Percentiles rank a stretch among this genome's conserved stretches.
These are phyloP conservation scores for Xylocampa areola DNA, from an alignment of 2,888 invertebrate species.

Conservation along the genomic window DNA sequence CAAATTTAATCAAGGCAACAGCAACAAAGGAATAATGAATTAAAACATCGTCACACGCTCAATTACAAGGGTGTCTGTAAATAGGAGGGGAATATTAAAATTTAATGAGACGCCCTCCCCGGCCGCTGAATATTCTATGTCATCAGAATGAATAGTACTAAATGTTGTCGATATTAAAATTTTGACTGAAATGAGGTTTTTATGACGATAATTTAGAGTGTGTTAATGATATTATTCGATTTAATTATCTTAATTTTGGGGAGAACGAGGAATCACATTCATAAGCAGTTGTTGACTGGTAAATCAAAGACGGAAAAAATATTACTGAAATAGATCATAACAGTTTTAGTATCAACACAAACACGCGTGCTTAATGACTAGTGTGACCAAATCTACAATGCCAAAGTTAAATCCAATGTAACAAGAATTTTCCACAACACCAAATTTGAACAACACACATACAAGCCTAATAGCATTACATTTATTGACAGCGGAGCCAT, in stretches of 20 bases:
- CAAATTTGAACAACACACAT: conserved; percentile 35
- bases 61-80: conserved; percentile 56
- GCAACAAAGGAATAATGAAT: conserved; percentile 55
- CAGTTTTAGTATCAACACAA: no score
- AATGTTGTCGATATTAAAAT: conserved; percentile 33
- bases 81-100: conserved; percentile 61
- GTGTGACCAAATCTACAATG: not conserved
- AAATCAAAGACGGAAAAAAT: not conserved
- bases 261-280: not conserved
- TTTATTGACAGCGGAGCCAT: conserved; percentile 46
- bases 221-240: no score
- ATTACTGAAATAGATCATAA: no score
- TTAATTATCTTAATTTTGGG: no score
- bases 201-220: not conserved
- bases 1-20: conserved; percentile 53
- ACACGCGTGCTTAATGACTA: not conserved
- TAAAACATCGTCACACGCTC: conserved; percentile 56
- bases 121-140: conserved; percentile 54
- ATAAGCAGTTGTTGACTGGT: not conserved
- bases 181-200: conserved; percentile 8
- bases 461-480: conserved; percentile 41
- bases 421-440: conserved; percentile 15
- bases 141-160: conserved; percentile 42
- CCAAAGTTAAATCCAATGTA: conserved; percentile 19
- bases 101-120: conserved; percentile 52